phyloP scores from a whole-genome alignment of 1,140 invertebrate species.

The Cydia strobilella region DNA sequence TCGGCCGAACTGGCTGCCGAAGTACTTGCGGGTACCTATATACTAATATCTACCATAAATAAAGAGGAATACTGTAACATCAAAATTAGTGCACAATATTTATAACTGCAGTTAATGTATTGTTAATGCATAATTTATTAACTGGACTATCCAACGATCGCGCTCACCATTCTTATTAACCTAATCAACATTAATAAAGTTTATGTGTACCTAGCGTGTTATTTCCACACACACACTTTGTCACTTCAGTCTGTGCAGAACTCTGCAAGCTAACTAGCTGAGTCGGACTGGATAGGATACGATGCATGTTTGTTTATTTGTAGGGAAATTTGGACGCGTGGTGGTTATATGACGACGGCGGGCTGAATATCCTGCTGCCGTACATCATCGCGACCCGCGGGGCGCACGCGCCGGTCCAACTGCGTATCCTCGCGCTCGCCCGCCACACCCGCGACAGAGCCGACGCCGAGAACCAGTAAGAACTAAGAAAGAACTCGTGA shows the following conservation, averaged over 20 bases:
- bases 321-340: constrained; percentile 95
- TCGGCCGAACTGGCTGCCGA: no score
- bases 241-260: background rate
- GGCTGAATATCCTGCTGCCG: constrained; percentile 94
- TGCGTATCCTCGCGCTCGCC: constrained; percentile 94
- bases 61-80: no score
- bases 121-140: no score
- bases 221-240: background rate
- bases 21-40: no score
- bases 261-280: background rate
- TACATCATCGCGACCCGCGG: constrained; percentile 94
- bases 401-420: constrained; percentile 91
- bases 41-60: no score
- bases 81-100: no score
- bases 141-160: no score
- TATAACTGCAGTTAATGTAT: no score
- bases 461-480: constrained; percentile 94
- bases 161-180: no score
- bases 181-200: no score
- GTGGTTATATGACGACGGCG: constrained; percentile 99
- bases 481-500: no score
- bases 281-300: no score
- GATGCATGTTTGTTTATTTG: constrained; percentile 60
- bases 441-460: constrained; percentile 92
- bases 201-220: background rate